phyloP scores from a whole-genome alignment of 1,140 invertebrate genomes.

The Plutomurus gul region DNA sequence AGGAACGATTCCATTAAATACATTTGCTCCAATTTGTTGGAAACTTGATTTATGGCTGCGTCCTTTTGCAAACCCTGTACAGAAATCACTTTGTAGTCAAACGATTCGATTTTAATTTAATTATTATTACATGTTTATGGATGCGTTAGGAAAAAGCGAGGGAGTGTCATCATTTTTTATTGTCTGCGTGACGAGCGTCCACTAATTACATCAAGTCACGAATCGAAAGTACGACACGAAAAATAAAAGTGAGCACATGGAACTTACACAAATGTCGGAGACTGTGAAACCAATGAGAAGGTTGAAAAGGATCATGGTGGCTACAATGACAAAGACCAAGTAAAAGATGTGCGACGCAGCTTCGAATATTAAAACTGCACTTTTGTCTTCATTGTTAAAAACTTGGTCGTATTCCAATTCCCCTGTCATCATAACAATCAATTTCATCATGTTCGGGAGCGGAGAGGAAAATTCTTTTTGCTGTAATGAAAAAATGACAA shows the following conservation, averaged over 20 bases:
- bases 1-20: slow-evolving; percentile 42
- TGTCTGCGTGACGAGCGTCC: too few relatives aligned
- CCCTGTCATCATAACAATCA: slow-evolving; percentile 84
- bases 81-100: not conserved
- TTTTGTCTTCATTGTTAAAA: slow-evolving; percentile 68
- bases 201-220: too few relatives aligned
- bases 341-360: slow-evolving; percentile 74
- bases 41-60: slow-evolving; percentile 24
- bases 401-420: slow-evolving; percentile 82
- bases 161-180: too few relatives aligned
- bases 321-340: slow-evolving; percentile 73
- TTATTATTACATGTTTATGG: too few relatives aligned
- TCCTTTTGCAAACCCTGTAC: slow-evolving; percentile 33
- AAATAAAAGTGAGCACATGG: not conserved
- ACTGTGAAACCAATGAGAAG: slow-evolving; percentile 78
- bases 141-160: too few relatives aligned
- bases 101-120: not conserved
- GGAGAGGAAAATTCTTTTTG: slow-evolving; percentile 1
- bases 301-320: slow-evolving; percentile 81
- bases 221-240: not conserved
- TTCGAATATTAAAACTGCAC: slow-evolving; percentile 57
- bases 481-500: not conserved
- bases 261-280: slow-evolving; percentile 63
- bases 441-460: slow-evolving; percentile 66
- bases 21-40: slow-evolving; percentile 38